Evolutionary conservation across 2,888 invertebrate genomes (phyloP).

Genomic region (Coleophora deauratella): DNA sequence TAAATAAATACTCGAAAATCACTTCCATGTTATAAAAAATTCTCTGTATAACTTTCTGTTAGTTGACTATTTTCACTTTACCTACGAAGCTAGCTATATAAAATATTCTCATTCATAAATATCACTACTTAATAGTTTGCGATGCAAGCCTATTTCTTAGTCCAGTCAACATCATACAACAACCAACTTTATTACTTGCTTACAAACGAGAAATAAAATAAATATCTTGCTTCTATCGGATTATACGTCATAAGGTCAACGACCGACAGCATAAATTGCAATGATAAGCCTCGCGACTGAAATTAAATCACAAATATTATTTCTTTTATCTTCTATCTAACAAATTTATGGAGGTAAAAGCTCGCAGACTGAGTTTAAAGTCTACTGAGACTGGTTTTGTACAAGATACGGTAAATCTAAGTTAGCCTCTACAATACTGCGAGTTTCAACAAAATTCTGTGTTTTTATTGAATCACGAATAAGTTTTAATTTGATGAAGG

Average conservation of each 20-base stretch:
- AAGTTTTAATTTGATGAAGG: too few relatives aligned
- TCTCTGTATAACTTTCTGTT: too few relatives aligned
- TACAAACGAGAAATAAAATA: constrained; percentile 32
- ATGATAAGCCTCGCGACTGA: constrained; percentile 43
- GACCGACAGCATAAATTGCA: constrained; percentile 27
- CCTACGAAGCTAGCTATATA: too few relatives aligned
- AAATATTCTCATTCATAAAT: constrained; percentile 8
- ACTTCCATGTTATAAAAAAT: too few relatives aligned
- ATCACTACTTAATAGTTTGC: constrained; percentile 10
- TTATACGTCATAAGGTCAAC: constrained; percentile 4
- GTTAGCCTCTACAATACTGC: too few relatives aligned
- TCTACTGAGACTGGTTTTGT: constrained; percentile 2
- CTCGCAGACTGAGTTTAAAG: constrained; percentile 6
- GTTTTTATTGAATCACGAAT: too few relatives aligned
- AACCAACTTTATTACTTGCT: constrained; percentile 22
- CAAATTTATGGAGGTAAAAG: constrained; percentile 13
- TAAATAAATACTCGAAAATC: too few relatives aligned
- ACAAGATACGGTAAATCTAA: neutral
- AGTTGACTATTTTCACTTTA: too few relatives aligned
- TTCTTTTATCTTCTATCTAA: constrained; percentile 36
- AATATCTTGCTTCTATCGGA: constrained; percentile 19
- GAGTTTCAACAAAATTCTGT: too few relatives aligned
- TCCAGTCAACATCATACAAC: constrained; percentile 16
- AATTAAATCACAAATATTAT: constrained; percentile 64
- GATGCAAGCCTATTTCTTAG: constrained; percentile 2